A percentile compares a stretch with the other conserved stretches of the same genome.
phyloP scores from a whole-genome alignment of 2,888 invertebrate genomes.

The Girardia tigrina region DNA sequence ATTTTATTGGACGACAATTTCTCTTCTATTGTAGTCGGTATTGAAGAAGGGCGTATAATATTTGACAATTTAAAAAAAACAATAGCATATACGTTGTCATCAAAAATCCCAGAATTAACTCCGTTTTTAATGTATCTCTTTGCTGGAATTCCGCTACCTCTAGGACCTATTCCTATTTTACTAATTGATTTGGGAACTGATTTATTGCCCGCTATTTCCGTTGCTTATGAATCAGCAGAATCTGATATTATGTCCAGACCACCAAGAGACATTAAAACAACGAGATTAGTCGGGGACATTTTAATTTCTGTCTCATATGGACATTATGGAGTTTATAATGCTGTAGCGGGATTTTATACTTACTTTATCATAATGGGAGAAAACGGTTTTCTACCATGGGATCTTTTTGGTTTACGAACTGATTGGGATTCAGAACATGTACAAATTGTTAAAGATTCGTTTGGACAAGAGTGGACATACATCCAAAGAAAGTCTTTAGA shows the following conservation, averaged over 20 bases:
- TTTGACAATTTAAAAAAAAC: slow-evolving; percentile 32
- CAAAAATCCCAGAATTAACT: slow-evolving; percentile 25
- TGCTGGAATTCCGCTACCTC: slow-evolving; percentile 26
- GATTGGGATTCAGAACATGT: neutral
- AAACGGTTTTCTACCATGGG: slow-evolving; percentile 25
- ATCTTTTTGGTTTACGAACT: neutral
- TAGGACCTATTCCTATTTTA: slow-evolving; percentile 24
- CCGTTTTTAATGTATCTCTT: slow-evolving; percentile 26
- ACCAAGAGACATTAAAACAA: slow-evolving; percentile 9
- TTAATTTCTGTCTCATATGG: slow-evolving; percentile 87
- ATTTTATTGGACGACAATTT: slow-evolving; percentile 25
- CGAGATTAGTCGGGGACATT: slow-evolving; percentile 3
- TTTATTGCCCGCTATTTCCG: slow-evolving; percentile 27
- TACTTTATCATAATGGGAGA: slow-evolving; percentile 25
- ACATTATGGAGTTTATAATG: slow-evolving; percentile 96
- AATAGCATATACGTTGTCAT: slow-evolving; percentile 26
- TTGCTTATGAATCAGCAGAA: slow-evolving; percentile 31
- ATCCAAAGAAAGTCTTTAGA: slow-evolving; percentile 34
- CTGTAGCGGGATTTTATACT: slow-evolving; percentile 63
- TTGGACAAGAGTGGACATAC: slow-evolving; percentile 12
- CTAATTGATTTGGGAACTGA: slow-evolving; percentile 31
- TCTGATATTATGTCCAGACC: slow-evolving; percentile 28
- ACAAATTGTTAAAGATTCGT: neutral
- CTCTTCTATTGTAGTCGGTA: slow-evolving; percentile 16
- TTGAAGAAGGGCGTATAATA: slow-evolving; percentile 28